Base-by-base conservation (phyloP, 2,888 invertebrate genomes). In the Amblyjoppa proteus region DNA sequence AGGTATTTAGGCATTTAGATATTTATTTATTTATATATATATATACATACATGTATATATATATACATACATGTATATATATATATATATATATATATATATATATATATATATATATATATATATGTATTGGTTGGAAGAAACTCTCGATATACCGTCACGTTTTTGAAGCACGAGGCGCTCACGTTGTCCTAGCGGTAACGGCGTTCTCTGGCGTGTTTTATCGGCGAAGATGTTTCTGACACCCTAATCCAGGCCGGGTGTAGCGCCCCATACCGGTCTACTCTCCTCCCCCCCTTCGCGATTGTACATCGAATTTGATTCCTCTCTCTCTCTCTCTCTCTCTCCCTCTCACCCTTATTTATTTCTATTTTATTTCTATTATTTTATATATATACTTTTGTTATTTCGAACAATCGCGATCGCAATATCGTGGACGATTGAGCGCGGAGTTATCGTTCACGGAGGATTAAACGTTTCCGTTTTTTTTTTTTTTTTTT, bases 181-280 rank as follows among this genome's bases (percentile, higher is more conserved):
- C 25, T 53, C 53, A 53, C 58, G 58, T 58, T 13, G 25, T 58
- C 25, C 4, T 28, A 28, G 7, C 25, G 20, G n/a, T 53, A 53
- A n/a, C n/a, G 0, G 20, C 9, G 1, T 53, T 53, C 25, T 56
- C 0, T 9, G 2, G 11, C 2, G 11, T 25, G 11, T 58, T 28
- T 28, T 28, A 58, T 28, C 25, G 25, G 9, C 28, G 28, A 28
- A 58, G 25, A 58, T 58, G 58, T 58, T 28, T 25, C 58, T 28
- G 88, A 84, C 90, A 91, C 91, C 90, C 91, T 90, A 90, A 90
- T 90, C 90, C 90, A 90, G 90, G 91, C 90, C 91, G 90, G 90
- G 90, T 91, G 90, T 87, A 82, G 81, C 79, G 85, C 80, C 86
- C 86, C 81, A 84, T 85, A 77, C 85, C 85, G 83, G 69, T 78